Conservation (phyloP, 1,140 invertebrate genomes). For the Zophobas atratus region DNA sequence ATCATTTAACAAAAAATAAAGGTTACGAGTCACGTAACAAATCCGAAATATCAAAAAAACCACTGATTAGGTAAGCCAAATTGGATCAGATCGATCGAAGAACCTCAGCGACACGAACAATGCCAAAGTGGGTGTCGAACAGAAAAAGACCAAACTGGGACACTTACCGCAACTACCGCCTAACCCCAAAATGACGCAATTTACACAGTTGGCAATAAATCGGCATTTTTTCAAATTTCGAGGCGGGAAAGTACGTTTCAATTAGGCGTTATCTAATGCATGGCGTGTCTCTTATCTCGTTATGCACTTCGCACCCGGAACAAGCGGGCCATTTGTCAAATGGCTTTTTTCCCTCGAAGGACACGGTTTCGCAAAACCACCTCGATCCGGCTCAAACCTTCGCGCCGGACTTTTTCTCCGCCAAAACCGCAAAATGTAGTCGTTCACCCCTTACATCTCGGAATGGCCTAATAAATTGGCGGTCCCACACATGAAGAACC, state of each 20-base stretch:
- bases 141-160: conserved; percentile 47
- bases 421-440: neutral
- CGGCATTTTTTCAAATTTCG: conserved; percentile 19
- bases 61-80: neutral
- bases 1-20: conserved; percentile 23
- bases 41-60: conserved; percentile 3
- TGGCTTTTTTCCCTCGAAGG: neutral
- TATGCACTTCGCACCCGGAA: conserved; percentile 26
- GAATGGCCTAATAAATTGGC: conserved; percentile 24
- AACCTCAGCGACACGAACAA: neutral
- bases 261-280: conserved; percentile 40
- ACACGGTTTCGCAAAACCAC: neutral
- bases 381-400: too few relatives aligned
- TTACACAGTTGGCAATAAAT: conserved; percentile 32
- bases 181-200: conserved; percentile 41
- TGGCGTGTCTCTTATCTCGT: conserved; percentile 39
- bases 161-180: conserved; percentile 44
- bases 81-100: neutral
- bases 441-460: conserved; percentile 6
- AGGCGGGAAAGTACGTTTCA: conserved; percentile 31
- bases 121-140: conserved; percentile 4
- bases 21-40: conserved; percentile 21
- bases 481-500: conserved; percentile 26
- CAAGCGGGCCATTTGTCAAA: conserved; percentile 16
- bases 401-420: neutral